Base-by-base conservation (phyloP, 2,113 vertebrate genomes). In the Pelobates fuscus region DNA sequence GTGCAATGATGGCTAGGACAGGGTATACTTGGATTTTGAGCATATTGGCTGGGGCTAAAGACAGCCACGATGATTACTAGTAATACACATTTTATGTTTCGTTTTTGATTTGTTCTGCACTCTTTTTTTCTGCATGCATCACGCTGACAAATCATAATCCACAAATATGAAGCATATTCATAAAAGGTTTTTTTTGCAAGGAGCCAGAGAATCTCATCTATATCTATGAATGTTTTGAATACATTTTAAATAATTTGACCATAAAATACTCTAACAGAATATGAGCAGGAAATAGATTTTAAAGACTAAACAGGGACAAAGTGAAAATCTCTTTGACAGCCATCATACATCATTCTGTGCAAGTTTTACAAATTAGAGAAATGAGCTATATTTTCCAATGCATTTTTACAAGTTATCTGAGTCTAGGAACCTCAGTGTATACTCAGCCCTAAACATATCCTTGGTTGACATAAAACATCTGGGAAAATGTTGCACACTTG, bases 251-350 rank as follows among this genome's bases (percentile, higher is more conserved):
- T 11, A 29, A 59, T 59, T 29, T 44, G 44, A 44, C 68, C 24
- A 32, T 14, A 12, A 4, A 44, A 21, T 21, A 26, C 20, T 71
- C 41, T 25, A 24, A 8, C 44, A 26, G 59, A 43, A 68, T 54
- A 14, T 52, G 10, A 30, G 30, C 24, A 55, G 66, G 66, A 54
- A 71, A 63, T 5, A 17, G 52, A 62, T 10, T 25, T 6, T 3
- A 49, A 44, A 49, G 43, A 46, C 49, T 30, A 72, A 37, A 32
- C 44, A 63, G 46, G 59, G 70, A 54, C 58, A 63, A 37, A 52
- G 18, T 15, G 32, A 52, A 63, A 71, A 37, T 23, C 21, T 20
- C 20, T 27, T 67, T 29, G 44, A 46, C 23, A 30, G n/a, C 15
- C 12, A 49, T 14, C 44, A 49, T 49, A 17, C 44, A 49, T 49